Base-by-base conservation (phyloP, 2,797 vertebrate species). In the Karalla daura region DNA sequence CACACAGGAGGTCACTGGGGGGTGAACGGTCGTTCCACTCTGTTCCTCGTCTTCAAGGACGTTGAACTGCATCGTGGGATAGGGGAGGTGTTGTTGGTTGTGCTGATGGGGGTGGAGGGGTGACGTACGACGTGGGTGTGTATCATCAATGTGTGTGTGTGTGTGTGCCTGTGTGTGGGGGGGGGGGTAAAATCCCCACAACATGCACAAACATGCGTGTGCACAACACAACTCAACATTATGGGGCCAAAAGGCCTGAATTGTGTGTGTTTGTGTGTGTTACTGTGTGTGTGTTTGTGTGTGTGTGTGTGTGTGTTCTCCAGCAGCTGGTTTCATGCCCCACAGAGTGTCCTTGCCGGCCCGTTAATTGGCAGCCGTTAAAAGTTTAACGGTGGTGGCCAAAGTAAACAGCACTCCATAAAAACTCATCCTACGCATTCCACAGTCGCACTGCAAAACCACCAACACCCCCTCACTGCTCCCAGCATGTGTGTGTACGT, bases 341-440 rank as follows among this genome's bases (percentile, higher is more conserved):
- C 88, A 87, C 83, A 88, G 89, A 87, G 86, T 88, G 86, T 93
- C 89, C 89, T 91, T 91, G 90, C 88, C 77, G 87, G 89, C 86
- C 84, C 63, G 92, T 93, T 95, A 94, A 95, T 91, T 92, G 91
- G 91, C 88, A 90, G 92, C 91, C 89, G 92, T 94, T 94, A 93
- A 94, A 94, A 91, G 92, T 94, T 95, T 95, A 95, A 95, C 83
- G 83, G 90, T 89, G 89, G 90, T 86, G 88, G 73, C 91, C 92
- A 94, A 93, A 93, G 94, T 93, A 93, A 95, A 95, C 93, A 95
- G 89, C 86, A 94, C 93, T 94, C 94, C 93, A 94, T 95, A 95
- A 93, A 92, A 91, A 91, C 88, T 92, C 90, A 92, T 93, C 91
- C 89, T 90, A 88, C 81, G 87, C 90, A 91, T 93, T 93, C 92